These are phyloP conservation scores for Gryon sp. DNA, from an alignment of 1,140 invertebrate genomes.

Conservation along the genomic window DNA sequence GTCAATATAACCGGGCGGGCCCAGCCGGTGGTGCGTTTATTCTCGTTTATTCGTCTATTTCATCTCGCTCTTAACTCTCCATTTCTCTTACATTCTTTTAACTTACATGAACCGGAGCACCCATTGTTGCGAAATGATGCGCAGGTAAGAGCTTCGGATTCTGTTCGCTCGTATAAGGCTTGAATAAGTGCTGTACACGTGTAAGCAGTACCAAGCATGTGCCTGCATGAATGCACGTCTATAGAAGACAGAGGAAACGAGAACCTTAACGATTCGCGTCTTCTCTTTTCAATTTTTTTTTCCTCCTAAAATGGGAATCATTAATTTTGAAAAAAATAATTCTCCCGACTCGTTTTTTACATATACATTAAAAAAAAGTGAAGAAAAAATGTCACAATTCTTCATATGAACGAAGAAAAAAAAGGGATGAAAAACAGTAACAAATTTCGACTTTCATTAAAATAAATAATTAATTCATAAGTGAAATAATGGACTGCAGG, in stretches of 20 bases:
- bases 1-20: background rate
- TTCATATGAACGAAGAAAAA: too few relatives aligned
- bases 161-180: constrained; percentile 54
- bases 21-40: constrained; percentile 31
- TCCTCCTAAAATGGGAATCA: constrained; percentile 49
- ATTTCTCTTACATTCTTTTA: constrained; percentile 61
- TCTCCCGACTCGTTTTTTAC: background rate
- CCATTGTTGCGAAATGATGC: constrained; percentile 74
- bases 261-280: constrained; percentile 56
- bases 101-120: constrained; percentile 59
- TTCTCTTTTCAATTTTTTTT: constrained; percentile 28
- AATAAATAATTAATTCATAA: too few relatives aligned
- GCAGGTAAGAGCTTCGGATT: constrained; percentile 70
- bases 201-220: constrained; percentile 55
- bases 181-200: constrained; percentile 57
- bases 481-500: too few relatives aligned
- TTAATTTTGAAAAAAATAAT: constrained; percentile 51
- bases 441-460: too few relatives aligned
- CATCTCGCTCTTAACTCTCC: constrained; percentile 28
- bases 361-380: background rate
- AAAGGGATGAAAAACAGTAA: too few relatives aligned
- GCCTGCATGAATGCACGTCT: constrained; percentile 58
- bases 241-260: constrained; percentile 57
- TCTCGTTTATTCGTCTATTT: constrained; percentile 39
- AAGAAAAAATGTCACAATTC: constrained; percentile 4